Evolutionary conservation across 2,113 vertebrate genomes (phyloP), one percentile per base, ranked within the genome.

Genomic region (Podiceps cristatus): DNA sequence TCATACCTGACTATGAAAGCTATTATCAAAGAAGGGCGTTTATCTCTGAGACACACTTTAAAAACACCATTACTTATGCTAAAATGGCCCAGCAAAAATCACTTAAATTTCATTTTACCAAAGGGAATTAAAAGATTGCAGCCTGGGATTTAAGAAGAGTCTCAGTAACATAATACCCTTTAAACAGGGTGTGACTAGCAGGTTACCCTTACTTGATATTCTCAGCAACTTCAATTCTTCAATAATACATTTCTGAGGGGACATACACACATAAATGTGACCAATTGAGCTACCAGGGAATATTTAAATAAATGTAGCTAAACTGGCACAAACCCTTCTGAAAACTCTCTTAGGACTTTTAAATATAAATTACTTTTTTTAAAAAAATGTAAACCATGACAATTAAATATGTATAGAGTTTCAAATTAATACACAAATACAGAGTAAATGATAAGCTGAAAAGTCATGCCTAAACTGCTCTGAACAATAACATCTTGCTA

Each of bases 201-300:
- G 33, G 13, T n/a, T 80, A 47, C 37, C 16, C 59, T 80, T 12
- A 50, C 31, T 79, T 35, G 35, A 42, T 14, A 47, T 55, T 35
- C 60, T 69, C 64, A 71, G 49, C 37, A 28, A 12, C 35, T 79
- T 64, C 35, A 33, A 10, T 42, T 13, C 35, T 79, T 64, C 35
- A 29, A 10, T 45, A 27, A 4, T 2, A 13, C 18, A 13, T 59
- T 50, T 76, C 56, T 47, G 31, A 58, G 45, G 24, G 44, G 33
- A 53, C 12, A 49, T 1, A 29, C 10, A 10, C 18, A 33, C 45
- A 52, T 5, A 42, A 60, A 52, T 2, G 13, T 0, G 4, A 18
- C 4, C 8, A 8, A 50, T 15, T 24, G 42, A 62, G 66, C 40
- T 83, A 45, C 29, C 11, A 15, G 22, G 40, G 20, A 79, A 40